These are phyloP conservation scores for Sebastes flavidus DNA, from an alignment of 2,797 vertebrate species.

Conservation along the genomic window DNA sequence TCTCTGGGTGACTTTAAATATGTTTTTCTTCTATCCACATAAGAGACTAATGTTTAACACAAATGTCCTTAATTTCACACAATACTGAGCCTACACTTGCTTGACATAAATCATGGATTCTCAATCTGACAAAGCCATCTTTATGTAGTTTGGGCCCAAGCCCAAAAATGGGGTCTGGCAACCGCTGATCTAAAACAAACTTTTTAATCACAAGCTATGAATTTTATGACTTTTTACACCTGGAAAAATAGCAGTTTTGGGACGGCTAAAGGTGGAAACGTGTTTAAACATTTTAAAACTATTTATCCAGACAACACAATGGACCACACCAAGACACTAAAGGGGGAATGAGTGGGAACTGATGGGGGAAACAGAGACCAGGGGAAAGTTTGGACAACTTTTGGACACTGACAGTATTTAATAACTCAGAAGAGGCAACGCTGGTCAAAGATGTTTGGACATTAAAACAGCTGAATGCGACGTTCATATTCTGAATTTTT, in stretches of 20 bases:
- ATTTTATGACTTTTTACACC: neutral
- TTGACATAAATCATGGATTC: neutral
- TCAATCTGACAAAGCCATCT: neutral
- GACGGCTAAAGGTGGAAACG: slow-evolving; percentile 2
- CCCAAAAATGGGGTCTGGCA: neutral
- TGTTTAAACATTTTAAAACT: slow-evolving; percentile 40
- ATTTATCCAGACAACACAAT: slow-evolving; percentile 82
- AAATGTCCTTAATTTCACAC: neutral
- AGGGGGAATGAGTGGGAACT: slow-evolving; percentile 55
- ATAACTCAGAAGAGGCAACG: slow-evolving; percentile 67
- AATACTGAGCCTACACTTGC: neutral
- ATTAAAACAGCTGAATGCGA: neutral
- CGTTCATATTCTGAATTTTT: neutral
- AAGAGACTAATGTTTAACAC: neutral
- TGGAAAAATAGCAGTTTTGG: neutral
- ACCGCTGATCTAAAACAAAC: neutral
- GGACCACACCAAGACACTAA: slow-evolving; percentile 85
- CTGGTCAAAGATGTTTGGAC: slow-evolving; percentile 61
- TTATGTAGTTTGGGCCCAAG: neutral
- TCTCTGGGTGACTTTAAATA: slow-evolving; percentile 6
- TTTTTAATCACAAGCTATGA: neutral
- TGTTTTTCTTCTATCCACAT: neutral
- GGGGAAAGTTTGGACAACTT: slow-evolving; percentile 42
- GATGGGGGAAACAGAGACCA: slow-evolving; percentile 44
- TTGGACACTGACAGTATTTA: slow-evolving; percentile 44